phyloP scores from a whole-genome alignment of 2,888 invertebrate genomes.

The Ptychoptera albimana region DNA sequence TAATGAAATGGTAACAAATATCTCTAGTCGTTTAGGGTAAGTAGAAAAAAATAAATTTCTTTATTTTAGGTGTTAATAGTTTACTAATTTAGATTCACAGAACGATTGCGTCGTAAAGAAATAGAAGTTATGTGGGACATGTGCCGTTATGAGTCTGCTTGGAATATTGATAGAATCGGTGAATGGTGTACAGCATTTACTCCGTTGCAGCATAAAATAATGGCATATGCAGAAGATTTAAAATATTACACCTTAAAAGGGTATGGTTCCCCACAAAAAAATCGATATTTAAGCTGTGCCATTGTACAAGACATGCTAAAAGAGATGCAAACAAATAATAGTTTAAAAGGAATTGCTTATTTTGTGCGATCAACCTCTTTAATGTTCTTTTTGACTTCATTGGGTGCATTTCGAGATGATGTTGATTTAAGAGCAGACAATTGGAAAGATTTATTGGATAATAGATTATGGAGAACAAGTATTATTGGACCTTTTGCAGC shows the following conservation, averaged over 20 bases:
- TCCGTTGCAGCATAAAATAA: slow-evolving; percentile 47
- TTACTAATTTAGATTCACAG: slow-evolving; percentile 17
- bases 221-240: slow-evolving; percentile 67
- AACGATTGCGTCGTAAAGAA: slow-evolving; percentile 30
- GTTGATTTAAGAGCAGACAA: slow-evolving; percentile 46
- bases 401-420: slow-evolving; percentile 46
- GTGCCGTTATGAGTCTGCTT: slow-evolving; percentile 68
- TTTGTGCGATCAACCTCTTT: slow-evolving; percentile 48
- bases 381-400: slow-evolving; percentile 40
- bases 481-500: slow-evolving; percentile 51
- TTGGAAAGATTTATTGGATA: slow-evolving; percentile 34
- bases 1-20: slow-evolving; percentile 30
- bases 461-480: slow-evolving; percentile 53
- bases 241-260: slow-evolving; percentile 58
- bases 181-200: slow-evolving; percentile 68
- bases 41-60: neutral
- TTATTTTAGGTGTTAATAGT: no score
- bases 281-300: slow-evolving; percentile 52
- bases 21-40: slow-evolving; percentile 37
- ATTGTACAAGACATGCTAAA: slow-evolving; percentile 54
- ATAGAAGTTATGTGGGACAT: slow-evolving; percentile 56
- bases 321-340: slow-evolving; percentile 35
- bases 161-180: slow-evolving; percentile 47
- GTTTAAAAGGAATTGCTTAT: slow-evolving; percentile 47
- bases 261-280: slow-evolving; percentile 46